Percentiles rank a stretch among this genome's conserved stretches.
Conservation (phyloP, 2,797 vertebrate genomes). For the Heliangelus exortis region DNA sequence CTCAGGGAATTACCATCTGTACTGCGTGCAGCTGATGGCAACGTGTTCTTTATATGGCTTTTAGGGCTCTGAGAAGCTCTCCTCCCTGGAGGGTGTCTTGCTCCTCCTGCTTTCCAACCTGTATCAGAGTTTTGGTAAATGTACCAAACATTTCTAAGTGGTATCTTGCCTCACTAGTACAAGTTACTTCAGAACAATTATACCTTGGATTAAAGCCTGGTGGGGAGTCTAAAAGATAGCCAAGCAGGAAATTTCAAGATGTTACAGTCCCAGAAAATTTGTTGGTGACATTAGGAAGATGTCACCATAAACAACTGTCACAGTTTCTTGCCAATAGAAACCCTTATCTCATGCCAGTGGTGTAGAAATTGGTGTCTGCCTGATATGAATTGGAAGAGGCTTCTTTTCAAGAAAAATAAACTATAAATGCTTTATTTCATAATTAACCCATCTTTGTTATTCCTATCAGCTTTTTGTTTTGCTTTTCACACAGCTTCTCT, state of each 20-base stretch:
- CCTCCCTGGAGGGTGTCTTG: neutral
- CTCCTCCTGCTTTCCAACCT: neutral
- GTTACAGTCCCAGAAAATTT: neutral
- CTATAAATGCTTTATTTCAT: neutral
- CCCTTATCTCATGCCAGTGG: neutral
- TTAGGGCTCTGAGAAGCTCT: neutral
- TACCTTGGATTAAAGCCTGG: neutral
- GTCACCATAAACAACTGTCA: neutral
- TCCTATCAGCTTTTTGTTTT: neutral
- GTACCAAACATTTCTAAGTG: rapidly evolving
- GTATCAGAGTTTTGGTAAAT: neutral
- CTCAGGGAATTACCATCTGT: neutral
- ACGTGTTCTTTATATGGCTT: neutral
- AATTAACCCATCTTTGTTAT: neutral
- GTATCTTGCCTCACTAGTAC: neutral
- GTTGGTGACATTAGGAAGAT: neutral
- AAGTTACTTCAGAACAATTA: neutral
- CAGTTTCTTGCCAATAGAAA: neutral
- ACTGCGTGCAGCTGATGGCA: neutral
- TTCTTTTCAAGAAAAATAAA: neutral
- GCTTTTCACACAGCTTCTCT: neutral
- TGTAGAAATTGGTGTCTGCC: neutral
- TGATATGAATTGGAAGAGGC: neutral
- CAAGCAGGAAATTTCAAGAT: neutral
- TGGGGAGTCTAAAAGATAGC: neutral